Conservation (phyloP, 2,797 vertebrate genomes). For the Phoeniculus purpureus region DNA sequence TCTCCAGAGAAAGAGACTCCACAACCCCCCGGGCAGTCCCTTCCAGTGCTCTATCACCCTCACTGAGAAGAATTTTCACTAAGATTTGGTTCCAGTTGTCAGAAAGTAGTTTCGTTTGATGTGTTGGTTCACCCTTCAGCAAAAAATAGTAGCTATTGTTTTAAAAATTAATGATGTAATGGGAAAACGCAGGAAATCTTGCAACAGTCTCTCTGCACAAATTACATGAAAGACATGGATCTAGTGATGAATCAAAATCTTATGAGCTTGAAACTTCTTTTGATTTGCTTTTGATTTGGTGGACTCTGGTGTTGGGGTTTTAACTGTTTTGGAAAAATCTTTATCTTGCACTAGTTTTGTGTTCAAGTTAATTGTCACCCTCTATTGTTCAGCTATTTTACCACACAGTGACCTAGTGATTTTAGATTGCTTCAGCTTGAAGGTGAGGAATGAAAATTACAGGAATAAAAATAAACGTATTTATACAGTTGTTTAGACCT, state of each 20-base stretch:
- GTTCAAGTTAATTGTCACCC: not conserved
- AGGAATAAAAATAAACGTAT: not conserved
- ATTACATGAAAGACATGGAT: not conserved
- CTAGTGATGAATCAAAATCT: not conserved
- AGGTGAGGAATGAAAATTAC: not conserved
- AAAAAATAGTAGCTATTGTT: constrained; percentile 3
- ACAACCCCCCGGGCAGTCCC: no score
- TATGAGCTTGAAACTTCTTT: not conserved
- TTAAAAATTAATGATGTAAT: not conserved
- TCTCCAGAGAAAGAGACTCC: no score
- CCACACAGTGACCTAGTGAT: not conserved
- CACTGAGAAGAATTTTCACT: not conserved
- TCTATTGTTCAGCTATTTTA: not conserved
- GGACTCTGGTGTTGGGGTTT: not conserved
- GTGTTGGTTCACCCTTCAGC: not conserved
- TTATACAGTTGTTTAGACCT: not conserved
- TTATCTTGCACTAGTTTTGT: not conserved
- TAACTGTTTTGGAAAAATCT: not conserved
- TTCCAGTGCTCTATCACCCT: no score
- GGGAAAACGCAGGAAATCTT: constrained; percentile 20
- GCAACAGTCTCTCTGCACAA: not conserved
- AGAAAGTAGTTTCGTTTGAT: not conserved
- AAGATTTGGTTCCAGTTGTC: not conserved
- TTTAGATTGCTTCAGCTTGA: not conserved
- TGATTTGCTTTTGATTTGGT: not conserved